phyloP scores from a whole-genome alignment of 2,113 vertebrate genomes.

The Pleuronectes platessa region DNA sequence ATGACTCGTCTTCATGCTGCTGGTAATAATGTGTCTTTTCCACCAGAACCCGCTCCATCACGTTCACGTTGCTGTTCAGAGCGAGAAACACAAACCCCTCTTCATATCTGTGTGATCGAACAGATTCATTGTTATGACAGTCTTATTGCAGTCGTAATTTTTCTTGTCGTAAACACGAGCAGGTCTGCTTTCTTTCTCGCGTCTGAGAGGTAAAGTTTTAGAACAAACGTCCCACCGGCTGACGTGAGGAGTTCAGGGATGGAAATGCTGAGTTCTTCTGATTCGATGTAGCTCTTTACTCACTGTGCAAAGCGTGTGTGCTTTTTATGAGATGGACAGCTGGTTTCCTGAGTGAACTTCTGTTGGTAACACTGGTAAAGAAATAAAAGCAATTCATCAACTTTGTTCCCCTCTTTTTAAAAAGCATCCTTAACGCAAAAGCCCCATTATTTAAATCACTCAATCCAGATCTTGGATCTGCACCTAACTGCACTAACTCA shows the following conservation, averaged over 20 bases:
- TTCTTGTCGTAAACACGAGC: neutral
- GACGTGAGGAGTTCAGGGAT: neutral
- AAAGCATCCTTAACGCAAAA: no score
- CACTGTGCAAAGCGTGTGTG: neutral
- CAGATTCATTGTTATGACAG: conserved; percentile 5
- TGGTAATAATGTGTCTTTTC: neutral
- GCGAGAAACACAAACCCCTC: no score
- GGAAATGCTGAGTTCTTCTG: neutral
- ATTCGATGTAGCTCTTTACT: no score
- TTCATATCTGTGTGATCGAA: neutral
- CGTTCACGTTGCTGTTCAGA: no score
- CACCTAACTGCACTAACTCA: no score
- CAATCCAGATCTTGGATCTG: no score
- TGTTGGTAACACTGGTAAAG: conserved; percentile 27
- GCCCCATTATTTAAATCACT: no score
- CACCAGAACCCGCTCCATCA: no score
- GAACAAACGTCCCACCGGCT: conserved; percentile 1
- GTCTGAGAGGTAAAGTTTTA: neutral
- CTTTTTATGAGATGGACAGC: neutral
- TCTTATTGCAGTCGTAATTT: neutral
- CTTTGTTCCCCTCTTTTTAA: neutral
- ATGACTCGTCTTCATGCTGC: neutral
- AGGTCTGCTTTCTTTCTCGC: neutral
- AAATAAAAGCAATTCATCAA: conserved; percentile 18
- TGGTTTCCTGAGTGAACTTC: conserved; percentile 7